Conservation (phyloP, 2,888 invertebrate species). For the Andrena haemorrhoa region DNA sequence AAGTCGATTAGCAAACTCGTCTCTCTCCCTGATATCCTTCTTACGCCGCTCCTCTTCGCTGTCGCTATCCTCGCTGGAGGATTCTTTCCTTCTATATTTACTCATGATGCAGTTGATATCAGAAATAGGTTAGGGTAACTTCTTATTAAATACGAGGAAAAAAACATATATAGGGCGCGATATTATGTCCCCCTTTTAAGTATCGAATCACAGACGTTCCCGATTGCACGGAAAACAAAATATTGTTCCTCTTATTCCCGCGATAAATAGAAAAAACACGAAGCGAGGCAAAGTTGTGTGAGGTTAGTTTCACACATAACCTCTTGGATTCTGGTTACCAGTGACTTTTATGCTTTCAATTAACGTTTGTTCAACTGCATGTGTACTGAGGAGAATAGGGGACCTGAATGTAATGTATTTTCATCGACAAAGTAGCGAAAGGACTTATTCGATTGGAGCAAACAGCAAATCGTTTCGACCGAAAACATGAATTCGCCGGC, state of each 20-base stretch:
- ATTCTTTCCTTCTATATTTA: constrained; percentile 84
- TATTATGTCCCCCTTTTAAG: neutral
- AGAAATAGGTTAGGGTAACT: constrained; percentile 37
- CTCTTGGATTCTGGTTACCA: neutral
- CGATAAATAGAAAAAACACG: neutral
- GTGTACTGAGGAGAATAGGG: neutral
- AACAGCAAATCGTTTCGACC: neutral
- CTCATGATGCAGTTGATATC: constrained; percentile 73
- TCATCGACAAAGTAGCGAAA: neutral
- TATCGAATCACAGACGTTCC: neutral
- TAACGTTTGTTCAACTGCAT: neutral
- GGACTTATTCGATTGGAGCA: neutral
- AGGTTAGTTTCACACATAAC: constrained; percentile 34
- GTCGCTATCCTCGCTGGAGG: constrained; percentile 88
- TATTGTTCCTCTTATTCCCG: neutral
- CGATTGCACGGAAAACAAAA: neutral
- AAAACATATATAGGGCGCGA: neutral
- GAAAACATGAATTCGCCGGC: neutral
- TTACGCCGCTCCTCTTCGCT: constrained; percentile 93
- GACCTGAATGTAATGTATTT: neutral
- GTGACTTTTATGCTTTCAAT: neutral
- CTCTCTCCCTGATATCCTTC: constrained; percentile 95
- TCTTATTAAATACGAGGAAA: neutral
- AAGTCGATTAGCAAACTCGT: constrained; percentile 96
- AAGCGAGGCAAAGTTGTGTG: neutral